A percentile compares a stretch with the other conserved stretches of the same genome.
phyloP scores from a whole-genome alignment of 2,797 vertebrate species.

The Salarias fasciatus region DNA sequence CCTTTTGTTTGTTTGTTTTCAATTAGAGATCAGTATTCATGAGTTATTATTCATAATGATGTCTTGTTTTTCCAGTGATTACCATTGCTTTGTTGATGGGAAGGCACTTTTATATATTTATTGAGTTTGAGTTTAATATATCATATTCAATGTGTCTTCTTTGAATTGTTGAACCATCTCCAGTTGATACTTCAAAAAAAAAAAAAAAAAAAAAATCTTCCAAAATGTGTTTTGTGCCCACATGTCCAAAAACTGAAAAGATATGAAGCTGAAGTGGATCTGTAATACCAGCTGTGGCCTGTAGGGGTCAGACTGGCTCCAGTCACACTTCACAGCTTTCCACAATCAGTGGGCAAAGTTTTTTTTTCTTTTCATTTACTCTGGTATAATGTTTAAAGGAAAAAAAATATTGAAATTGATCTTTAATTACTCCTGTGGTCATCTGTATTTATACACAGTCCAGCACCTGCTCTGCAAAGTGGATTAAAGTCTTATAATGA shows the following conservation, averaged over 20 bases:
- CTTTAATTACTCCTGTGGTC: slow-evolving; percentile 1
- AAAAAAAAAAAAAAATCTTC: too few relatives aligned
- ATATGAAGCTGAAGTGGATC: neutral
- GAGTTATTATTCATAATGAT: too few relatives aligned
- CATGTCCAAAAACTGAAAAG: neutral
- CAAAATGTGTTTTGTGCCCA: neutral
- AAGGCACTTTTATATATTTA: too few relatives aligned
- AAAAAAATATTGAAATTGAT: neutral
- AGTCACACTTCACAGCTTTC: slow-evolving; percentile 18
- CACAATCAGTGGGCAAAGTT: slow-evolving; percentile 4
- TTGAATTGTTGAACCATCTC: neutral
- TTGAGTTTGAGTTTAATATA: too few relatives aligned
- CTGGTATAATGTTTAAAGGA: neutral
- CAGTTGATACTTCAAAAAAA: neutral
- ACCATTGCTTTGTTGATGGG: too few relatives aligned
- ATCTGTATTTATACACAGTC: neutral
- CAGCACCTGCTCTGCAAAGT: neutral
- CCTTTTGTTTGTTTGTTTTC: neutral
- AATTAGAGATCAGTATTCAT: neutral
- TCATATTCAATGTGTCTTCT: neutral
- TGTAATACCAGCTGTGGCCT: slow-evolving; percentile 48
- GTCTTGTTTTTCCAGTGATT: too few relatives aligned
- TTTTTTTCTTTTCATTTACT: neutral
- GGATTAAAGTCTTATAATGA: neutral
- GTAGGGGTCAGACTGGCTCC: slow-evolving; percentile 70